These are phyloP conservation scores for Poeciliopsis turrubarensis DNA, from an alignment of 2,113 vertebrate species.

Conservation along the genomic window DNA sequence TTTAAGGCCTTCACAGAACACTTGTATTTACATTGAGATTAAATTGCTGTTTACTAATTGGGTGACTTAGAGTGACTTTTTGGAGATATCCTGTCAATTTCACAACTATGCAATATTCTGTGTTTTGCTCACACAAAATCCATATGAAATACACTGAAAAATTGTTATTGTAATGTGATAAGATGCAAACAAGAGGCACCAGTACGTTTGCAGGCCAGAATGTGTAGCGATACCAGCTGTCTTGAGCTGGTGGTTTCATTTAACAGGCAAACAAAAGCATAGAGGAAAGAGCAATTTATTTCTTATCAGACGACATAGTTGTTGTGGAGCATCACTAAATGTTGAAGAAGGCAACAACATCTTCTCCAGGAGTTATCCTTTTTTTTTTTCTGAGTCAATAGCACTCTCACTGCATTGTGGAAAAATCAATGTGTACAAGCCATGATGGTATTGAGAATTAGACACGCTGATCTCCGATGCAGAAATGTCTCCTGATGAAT, in stretches of 20 bases:
- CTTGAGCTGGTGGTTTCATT: background rate
- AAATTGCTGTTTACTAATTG: background rate
- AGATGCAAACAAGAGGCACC: background rate
- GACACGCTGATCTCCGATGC: conserved; percentile 53
- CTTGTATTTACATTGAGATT: too few species aligned
- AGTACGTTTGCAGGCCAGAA: background rate
- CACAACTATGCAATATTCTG: background rate
- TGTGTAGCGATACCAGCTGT: background rate
- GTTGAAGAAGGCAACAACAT: conserved; percentile 43
- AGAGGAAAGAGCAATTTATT: conserved; percentile 24
- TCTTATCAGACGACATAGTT: conserved; percentile 36
- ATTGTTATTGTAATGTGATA: background rate
- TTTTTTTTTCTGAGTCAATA: conserved; percentile 58
- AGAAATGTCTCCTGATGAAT: conserved; percentile 69
- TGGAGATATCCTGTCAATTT: background rate
- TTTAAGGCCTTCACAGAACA: too few species aligned
- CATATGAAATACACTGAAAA: background rate
- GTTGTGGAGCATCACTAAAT: conserved; percentile 39
- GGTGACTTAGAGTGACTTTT: background rate
- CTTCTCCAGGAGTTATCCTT: conserved; percentile 40
- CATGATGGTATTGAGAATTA: conserved; percentile 61
- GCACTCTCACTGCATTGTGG: conserved; percentile 55
- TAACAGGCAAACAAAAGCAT: conserved; percentile 12
- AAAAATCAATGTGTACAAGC: conserved; percentile 62
- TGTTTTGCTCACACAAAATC: background rate